Conservation (phyloP, 2,888 invertebrate species). For the Slavum lentiscoides region DNA sequence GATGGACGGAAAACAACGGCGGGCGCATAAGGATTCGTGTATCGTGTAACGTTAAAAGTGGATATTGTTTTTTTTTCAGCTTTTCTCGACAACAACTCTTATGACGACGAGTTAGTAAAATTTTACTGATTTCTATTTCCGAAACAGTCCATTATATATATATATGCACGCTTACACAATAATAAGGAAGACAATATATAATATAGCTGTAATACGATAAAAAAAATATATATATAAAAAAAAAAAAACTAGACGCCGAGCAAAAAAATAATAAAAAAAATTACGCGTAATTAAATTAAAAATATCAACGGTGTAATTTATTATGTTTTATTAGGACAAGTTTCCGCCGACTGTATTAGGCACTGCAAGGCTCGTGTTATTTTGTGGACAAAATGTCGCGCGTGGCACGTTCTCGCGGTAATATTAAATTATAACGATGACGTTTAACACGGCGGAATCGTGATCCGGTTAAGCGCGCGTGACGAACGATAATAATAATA, state of each 20-base stretch:
- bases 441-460: not conserved
- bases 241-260: not conserved
- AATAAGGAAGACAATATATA: no score
- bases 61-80: no score
- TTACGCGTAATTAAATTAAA: not conserved
- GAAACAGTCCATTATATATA: no score
- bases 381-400: slow-evolving; percentile 11
- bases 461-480: slow-evolving; percentile 16
- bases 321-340: slow-evolving; percentile 16
- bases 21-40: no score
- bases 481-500: not conserved
- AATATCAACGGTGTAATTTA: not conserved
- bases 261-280: not conserved
- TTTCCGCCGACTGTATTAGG: not conserved
- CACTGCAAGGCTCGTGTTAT: no score
- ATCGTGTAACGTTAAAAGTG: no score
- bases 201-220: not conserved
- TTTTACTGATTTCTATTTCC: no score
- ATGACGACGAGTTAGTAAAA: no score
- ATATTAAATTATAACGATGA: not conserved
- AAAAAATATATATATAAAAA: not conserved
- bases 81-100: no score
- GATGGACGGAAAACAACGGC: no score
- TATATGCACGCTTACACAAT: no score
- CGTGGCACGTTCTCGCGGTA: slow-evolving; percentile 16